These are phyloP conservation scores for Gila orcuttii DNA, from an alignment of 2,113 vertebrate species.

Conservation along the genomic window DNA sequence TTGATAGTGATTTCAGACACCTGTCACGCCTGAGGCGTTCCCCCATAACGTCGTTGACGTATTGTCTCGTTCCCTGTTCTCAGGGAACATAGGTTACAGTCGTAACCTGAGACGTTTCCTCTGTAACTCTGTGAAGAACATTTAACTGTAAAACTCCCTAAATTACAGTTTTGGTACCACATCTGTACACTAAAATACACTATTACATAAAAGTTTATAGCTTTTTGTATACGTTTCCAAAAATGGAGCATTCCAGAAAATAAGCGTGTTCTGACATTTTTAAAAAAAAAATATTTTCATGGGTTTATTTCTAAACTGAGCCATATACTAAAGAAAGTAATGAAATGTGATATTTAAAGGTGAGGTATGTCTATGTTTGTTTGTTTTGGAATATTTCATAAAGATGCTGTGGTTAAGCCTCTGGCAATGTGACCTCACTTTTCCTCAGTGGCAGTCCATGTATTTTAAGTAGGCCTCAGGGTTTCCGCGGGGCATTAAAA, in stretches of 20 bases:
- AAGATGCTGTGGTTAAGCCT: background rate
- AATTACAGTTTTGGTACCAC: background rate
- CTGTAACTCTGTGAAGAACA: background rate
- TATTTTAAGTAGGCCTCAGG: background rate
- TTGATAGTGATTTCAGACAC: too few species aligned
- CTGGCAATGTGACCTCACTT: background rate
- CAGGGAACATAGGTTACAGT: too few species aligned
- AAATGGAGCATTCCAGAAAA: conserved; percentile 14
- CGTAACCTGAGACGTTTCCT: too few species aligned
- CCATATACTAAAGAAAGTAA: conserved; percentile 1
- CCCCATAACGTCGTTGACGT: too few species aligned
- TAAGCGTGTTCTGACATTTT: background rate
- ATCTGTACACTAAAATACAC: conserved; percentile 1
- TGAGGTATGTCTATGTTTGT: background rate
- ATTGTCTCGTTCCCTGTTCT: too few species aligned
- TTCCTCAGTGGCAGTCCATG: background rate
- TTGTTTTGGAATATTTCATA: conserved; percentile 2
- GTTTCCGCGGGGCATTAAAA: too few species aligned
- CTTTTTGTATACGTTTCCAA: background rate
- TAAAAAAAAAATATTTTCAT: too few species aligned
- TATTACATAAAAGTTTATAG: background rate
- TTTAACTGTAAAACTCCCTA: background rate
- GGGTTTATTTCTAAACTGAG: background rate
- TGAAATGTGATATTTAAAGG: conserved; percentile 2
- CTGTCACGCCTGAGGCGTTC: too few species aligned